These are phyloP conservation scores for Penaeus vannamei DNA, from an alignment of 1,140 invertebrate genomes.

Conservation along the genomic window DNA sequence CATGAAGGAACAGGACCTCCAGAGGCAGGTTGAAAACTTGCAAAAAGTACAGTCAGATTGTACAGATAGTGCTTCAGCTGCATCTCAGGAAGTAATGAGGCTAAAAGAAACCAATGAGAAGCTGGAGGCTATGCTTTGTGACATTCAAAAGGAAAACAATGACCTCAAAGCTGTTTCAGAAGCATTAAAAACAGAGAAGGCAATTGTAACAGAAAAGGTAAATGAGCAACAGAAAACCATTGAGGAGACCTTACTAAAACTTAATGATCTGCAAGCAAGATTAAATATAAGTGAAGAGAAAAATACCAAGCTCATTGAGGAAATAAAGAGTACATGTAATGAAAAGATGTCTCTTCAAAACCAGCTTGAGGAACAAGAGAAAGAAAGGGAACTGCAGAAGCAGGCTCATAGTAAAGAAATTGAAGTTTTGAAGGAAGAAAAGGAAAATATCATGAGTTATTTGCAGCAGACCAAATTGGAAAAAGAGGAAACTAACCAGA, in stretches of 20 bases:
- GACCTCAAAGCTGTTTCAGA: not conserved
- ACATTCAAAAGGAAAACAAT: conserved; percentile 14
- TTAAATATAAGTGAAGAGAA: conserved; percentile 4
- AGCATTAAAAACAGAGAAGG: conserved; percentile 25
- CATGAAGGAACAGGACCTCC: not conserved
- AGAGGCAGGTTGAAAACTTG: conserved; percentile 36
- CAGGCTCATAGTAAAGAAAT: conserved; percentile 2
- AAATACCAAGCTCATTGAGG: conserved; percentile 13
- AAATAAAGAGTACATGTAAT: not conserved
- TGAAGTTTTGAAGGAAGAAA: conserved; percentile 33
- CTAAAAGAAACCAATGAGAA: conserved; percentile 43
- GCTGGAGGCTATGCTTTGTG: conserved; percentile 9
- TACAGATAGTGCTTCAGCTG: not conserved
- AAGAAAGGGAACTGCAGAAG: not conserved
- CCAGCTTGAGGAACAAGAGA: not conserved
- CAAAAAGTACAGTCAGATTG: not conserved
- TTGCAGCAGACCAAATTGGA: conserved; percentile 34
- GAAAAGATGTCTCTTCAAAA: not conserved
- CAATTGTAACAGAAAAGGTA: too few species aligned
- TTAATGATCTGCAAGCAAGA: conserved; percentile 14
- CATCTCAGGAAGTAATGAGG: conserved; percentile 14
- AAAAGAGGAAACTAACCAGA: conserved; percentile 40
- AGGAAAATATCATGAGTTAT: conserved; percentile 36
- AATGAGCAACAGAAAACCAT: not conserved
- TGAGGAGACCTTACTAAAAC: not conserved